phyloP scores from a whole-genome alignment of 2,113 vertebrate genomes.

The Rhabdornis inornatus region DNA sequence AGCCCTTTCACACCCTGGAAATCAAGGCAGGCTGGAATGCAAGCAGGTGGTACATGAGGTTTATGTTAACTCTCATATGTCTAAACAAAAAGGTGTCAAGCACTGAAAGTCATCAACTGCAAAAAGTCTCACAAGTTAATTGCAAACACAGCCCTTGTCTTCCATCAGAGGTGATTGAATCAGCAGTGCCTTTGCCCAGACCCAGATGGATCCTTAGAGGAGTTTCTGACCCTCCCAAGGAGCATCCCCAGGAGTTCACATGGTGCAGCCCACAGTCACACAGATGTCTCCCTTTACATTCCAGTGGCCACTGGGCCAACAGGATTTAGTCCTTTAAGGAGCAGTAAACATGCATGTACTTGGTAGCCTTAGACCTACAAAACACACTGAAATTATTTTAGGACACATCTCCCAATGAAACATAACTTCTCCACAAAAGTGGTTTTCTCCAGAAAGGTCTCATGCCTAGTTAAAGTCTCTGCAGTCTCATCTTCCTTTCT shows the following conservation, averaged over 20 bases:
- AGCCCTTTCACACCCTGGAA: background rate
- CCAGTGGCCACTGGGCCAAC: background rate
- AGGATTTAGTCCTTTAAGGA: background rate
- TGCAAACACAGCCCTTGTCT: background rate
- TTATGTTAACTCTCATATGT: background rate
- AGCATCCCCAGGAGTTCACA: background rate
- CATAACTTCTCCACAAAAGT: background rate
- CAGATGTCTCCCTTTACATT: background rate
- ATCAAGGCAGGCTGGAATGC: background rate
- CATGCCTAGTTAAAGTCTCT: background rate
- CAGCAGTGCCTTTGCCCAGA: background rate
- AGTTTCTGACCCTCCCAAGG: background rate
- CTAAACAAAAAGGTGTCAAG: conserved; percentile 39
- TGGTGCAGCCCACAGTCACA: background rate
- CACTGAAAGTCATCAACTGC: background rate
- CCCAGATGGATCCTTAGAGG: background rate
- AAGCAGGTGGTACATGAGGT: conserved; percentile 13
- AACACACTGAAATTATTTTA: background rate
- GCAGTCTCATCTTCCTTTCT: background rate
- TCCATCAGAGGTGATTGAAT: background rate
- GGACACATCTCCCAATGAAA: background rate
- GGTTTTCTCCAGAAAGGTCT: background rate
- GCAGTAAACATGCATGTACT: background rate
- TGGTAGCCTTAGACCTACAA: background rate
- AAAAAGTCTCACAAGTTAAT: background rate